phyloP scores from a whole-genome alignment of 2,113 vertebrate genomes.

The Actenoides lindsayi region DNA sequence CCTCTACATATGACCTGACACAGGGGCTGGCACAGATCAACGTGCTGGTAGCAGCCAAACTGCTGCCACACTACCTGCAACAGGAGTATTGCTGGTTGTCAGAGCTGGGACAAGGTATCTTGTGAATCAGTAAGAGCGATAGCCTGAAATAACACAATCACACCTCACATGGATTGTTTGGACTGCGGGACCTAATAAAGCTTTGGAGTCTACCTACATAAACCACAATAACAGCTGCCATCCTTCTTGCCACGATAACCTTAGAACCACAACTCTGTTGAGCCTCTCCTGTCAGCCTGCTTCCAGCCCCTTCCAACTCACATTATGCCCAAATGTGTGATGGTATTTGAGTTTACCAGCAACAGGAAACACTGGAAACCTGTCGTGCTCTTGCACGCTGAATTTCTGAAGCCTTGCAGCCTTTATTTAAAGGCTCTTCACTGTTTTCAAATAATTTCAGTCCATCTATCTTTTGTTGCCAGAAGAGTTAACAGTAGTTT shows the following conservation, averaged over 20 bases:
- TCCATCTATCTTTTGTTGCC: neutral
- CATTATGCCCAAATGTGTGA: neutral
- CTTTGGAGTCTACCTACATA: neutral
- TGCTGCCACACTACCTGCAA: neutral
- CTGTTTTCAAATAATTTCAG: neutral
- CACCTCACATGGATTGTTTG: neutral
- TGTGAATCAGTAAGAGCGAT: neutral
- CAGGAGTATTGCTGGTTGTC: fast-evolving
- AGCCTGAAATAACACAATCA: neutral
- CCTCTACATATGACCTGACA: neutral
- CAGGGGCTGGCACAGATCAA: too few relatives aligned
- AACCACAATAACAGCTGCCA: neutral
- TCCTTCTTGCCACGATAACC: neutral
- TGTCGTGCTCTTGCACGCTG: neutral
- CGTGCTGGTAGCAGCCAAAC: neutral
- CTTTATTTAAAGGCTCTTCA: neutral
- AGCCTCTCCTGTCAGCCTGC: neutral
- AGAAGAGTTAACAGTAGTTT: neutral
- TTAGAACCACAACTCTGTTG: neutral
- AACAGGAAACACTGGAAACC: neutral
- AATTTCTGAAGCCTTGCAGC: neutral
- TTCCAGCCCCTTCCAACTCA: neutral
- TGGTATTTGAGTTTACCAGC: neutral
- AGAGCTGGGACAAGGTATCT: neutral
- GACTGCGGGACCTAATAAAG: neutral